Evolutionary conservation across 2,113 vertebrate genomes (phyloP), one percentile per base, ranked within the genome.

Genomic region (Seriola quinqueradiata): DNA sequence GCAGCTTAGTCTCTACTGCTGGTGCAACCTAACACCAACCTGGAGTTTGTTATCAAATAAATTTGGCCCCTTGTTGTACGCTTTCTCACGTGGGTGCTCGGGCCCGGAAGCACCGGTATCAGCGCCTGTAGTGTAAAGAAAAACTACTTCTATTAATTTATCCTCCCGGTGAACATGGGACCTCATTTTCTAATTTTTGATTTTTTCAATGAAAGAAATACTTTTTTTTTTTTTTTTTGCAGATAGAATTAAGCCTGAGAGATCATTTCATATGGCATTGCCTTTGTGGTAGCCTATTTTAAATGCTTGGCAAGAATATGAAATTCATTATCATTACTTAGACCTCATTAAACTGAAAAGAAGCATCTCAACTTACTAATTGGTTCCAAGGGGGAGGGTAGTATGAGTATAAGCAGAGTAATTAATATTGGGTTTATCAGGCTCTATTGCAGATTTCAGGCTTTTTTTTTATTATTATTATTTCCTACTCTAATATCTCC

Each of bases 311-410:
- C 90, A 91, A 82, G 90, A 91, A 88, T 86, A 86, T 87, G 82
- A 92, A 93, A 94, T 93, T 89, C 91, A 95, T 95, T 93, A 92
- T 92, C 89, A 89, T 93, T 92, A 93, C 91, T 94, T 94, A 91
- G 87, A 94, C 91, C 86, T 90, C 91, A 94, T 94, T 94, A 95
- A 91, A 89, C 81, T 84, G 87, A 90, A 91, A 92, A 93, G 92
- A 90, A 90, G 85, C 89, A 94, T 92, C 92, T 93, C 81, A 92
- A 93, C 91, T 87, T 89, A 75, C 82, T 94, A 94, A 94, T 90
- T 93, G 87, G 91, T 92, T 95, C 91, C 93, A 90, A 85, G 89
- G 93, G 87, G 89, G 91, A 87, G 87, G 92, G 83, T 57, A 81
- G 83, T 84, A 83, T 88, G 81, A 91, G 88, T 89, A 92, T 93